Evolutionary conservation across 2,888 invertebrate genomes (phyloP).

Genomic region (Yponomeuta sedellus): DNA sequence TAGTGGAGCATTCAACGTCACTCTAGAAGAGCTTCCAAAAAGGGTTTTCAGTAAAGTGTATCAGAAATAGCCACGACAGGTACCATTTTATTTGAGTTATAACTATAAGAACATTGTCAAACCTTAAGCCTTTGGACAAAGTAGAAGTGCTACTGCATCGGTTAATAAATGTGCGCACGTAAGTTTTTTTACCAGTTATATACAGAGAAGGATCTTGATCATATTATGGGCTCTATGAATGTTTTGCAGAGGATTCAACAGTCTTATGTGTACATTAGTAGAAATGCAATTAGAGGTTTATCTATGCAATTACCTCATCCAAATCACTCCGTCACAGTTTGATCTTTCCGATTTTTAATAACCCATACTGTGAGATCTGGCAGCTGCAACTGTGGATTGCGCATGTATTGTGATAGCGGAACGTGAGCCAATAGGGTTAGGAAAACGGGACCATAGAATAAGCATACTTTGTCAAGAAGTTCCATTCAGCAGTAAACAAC

Average conservation of each 20-base stretch:
- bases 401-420: background rate
- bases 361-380: background rate
- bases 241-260: too few relatives aligned
- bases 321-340: background rate
- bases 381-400: background rate
- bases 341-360: background rate
- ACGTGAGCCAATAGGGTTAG: background rate
- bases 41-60: background rate
- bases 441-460: background rate
- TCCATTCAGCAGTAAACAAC: too few relatives aligned
- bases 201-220: too few relatives aligned
- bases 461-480: background rate
- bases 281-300: too few relatives aligned
- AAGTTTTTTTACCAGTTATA: too few relatives aligned
- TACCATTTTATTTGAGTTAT: background rate
- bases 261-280: too few relatives aligned
- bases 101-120: too few relatives aligned
- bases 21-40: background rate
- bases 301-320: background rate
- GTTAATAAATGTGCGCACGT: too few relatives aligned
- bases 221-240: too few relatives aligned
- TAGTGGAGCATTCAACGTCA: conserved; percentile 14
- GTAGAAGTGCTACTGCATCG: too few relatives aligned
- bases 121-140: too few relatives aligned
- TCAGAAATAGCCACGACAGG: background rate